A percentile compares a stretch with the other conserved stretches of the same genome.
phyloP scores from a whole-genome alignment of 2,113 vertebrate species.

The Pipa parva region DNA sequence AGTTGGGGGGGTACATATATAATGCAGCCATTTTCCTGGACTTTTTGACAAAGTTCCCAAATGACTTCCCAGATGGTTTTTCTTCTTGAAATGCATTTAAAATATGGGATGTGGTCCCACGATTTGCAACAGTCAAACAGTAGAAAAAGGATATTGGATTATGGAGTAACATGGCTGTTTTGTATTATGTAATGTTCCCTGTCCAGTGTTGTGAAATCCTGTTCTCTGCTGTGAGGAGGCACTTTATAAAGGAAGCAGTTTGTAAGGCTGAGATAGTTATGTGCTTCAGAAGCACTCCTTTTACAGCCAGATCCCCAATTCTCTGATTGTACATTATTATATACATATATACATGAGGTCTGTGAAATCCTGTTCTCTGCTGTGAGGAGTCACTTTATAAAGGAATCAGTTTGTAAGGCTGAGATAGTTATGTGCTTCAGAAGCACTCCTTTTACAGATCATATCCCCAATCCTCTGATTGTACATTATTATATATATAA shows the following conservation, averaged over 20 bases:
- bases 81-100: not conserved
- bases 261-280: too few species aligned
- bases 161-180: slow-evolving; percentile 8
- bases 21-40: not conserved
- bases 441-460: too few species aligned
- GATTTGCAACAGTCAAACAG: slow-evolving; percentile 10
- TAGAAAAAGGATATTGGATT: slow-evolving; percentile 13
- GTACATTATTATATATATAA: too few species aligned
- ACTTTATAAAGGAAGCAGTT: too few species aligned
- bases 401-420: too few species aligned
- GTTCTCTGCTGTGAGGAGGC: not conserved
- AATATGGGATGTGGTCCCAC: not conserved
- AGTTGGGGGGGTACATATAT: not conserved
- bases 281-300: too few species aligned
- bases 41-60: not conserved
- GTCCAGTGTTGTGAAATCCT: not conserved
- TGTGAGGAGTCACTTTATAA: too few species aligned
- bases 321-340: too few species aligned
- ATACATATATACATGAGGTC: too few species aligned
- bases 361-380: not conserved
- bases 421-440: too few species aligned
- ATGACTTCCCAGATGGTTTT: not conserved
- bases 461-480: too few species aligned
- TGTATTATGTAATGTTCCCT: slow-evolving; percentile 1
- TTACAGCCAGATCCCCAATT: too few species aligned